Base-by-base conservation (phyloP, 2,888 invertebrate genomes). In the Caenorhabditis becei region DNA sequence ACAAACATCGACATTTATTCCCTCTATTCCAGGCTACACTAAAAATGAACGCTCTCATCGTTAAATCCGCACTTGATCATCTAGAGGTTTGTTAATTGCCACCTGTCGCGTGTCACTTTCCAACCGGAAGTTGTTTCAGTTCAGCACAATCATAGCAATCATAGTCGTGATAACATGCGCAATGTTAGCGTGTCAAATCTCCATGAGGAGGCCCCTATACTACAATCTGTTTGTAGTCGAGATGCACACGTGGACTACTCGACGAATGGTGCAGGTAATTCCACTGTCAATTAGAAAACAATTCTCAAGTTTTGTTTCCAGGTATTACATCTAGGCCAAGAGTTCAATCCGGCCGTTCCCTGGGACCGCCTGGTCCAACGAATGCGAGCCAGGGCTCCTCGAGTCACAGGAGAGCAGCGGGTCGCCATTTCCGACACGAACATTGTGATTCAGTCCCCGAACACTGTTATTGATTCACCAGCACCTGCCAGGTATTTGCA, bases 211-310 rank as follows among this genome's bases (percentile, higher is more conserved):
- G 18, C 80, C 82, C 5, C 54, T 77, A 2, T 80, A 78, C 35
- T 83, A 83, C 70, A 63, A 80, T 44, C 62, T 87, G 23, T 87
- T 83, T 51, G 53, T 86, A 4, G 87, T 87, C 5, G 86, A 86
- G 51, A 82, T 87, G 83, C 83, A 84, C 75, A 81, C 84, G 8
- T 77, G 81, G 80, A 69, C 82, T 16, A 67, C 77, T 2, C 67
- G 83, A 24, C 51, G 87, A 44, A 80, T 87, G 51, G 80, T 87
- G 11, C 84, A 85, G 78, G 84, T 83, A 54, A 28, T 18, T 41
- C 28, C 7, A 10, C n/a, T n/a, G n/a, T n/a, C n/a, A n/a, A n/a
- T n/a, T n/a, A n/a, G n/a, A n/a, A n/a, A n/a, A n/a, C n/a, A n/a
- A 26, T 66, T 28, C 7, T 56, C 10, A 20, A 56, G 11, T 37